Base-by-base conservation (phyloP, 2,888 invertebrate genomes). In the Chironomus tentans region DNA sequence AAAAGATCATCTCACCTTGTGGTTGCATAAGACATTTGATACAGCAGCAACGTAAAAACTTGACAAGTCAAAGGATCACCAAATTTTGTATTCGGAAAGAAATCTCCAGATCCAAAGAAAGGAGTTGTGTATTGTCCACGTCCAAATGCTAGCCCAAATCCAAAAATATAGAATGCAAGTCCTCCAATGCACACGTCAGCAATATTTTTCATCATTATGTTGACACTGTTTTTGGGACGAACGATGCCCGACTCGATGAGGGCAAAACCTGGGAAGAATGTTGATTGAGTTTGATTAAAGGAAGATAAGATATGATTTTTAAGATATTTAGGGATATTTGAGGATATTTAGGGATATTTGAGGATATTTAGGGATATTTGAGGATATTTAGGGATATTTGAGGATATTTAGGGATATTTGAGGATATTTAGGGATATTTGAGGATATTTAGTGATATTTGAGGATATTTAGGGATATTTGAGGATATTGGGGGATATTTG, bases 181-280 rank as follows among this genome's bases (percentile, higher is more conserved):
- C 75, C 75, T 1, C 87, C 87, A 76, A 87, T 83, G 13, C 87
- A 85, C 15, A 88, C 86, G 79, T 88, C 87, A 18, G 86, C 85
- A 48, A 85, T 85, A 79, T 87, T 87, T 80, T 87, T 88, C 82
- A 87, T 85, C 87, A 88, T 87, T 76, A 88, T 87, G 80, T 87
- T 87, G 38, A 86, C 86, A 80, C 87, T 87, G 79, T 87, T 87
- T 80, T 86, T 85, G 56, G 82, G 79, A 10, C 84, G 83, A 2
- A 87, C 87, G 77, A 83, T 84, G 3, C 87, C 87, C 2, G 85
- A 85, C 80, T 87, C 87, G 76, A 87, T 80, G 77, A 87, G 81
- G 2, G 86, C 87, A 79, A 87, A 87, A 2, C 87, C 38, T 38
- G n/a, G 38, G 28, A 28, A 28, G 28, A 1, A 28, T 28, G 2